phyloP scores from a whole-genome alignment of 2,888 invertebrate genomes.

The Ectemnius continuus region DNA sequence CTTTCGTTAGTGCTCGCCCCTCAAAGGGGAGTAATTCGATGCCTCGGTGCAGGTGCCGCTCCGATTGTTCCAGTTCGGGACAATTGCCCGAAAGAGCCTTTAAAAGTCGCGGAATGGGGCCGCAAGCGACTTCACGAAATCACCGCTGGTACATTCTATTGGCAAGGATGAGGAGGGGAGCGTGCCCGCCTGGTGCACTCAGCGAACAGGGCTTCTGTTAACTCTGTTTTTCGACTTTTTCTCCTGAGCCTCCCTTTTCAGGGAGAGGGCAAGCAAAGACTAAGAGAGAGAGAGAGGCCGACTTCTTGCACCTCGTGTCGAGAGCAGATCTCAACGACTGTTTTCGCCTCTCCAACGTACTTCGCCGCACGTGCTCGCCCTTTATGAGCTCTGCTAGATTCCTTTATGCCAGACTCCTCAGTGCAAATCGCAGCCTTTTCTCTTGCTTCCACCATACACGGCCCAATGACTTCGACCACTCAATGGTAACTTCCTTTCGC shows the following conservation, averaged over 20 bases:
- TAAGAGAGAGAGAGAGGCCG: conserved; percentile 52
- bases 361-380: conserved; percentile 68
- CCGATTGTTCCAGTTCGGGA: conserved; percentile 61
- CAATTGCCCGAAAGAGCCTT: conserved; percentile 54
- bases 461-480: background rate
- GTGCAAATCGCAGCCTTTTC: conserved; percentile 3
- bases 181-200: conserved; percentile 4
- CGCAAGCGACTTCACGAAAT: conserved; percentile 50
- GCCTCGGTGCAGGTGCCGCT: conserved; percentile 71
- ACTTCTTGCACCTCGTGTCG: conserved; percentile 63
- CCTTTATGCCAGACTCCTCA: conserved; percentile 27
- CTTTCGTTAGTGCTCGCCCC: conserved; percentile 35
- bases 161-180: conserved; percentile 31
- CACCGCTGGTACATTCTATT: conserved; percentile 26
- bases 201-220: conserved; percentile 4
- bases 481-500: conserved; percentile 8
- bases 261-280: too few relatives aligned
- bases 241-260: conserved; percentile 8
- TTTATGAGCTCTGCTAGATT: conserved; percentile 18
- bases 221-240: conserved; percentile 19
- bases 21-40: conserved; percentile 70
- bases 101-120: conserved; percentile 62
- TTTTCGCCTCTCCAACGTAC: conserved; percentile 72
- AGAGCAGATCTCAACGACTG: conserved; percentile 71
- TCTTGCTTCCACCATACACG: background rate